phyloP scores from a whole-genome alignment of 2,888 invertebrate species.

The Drosophila affinis region DNA sequence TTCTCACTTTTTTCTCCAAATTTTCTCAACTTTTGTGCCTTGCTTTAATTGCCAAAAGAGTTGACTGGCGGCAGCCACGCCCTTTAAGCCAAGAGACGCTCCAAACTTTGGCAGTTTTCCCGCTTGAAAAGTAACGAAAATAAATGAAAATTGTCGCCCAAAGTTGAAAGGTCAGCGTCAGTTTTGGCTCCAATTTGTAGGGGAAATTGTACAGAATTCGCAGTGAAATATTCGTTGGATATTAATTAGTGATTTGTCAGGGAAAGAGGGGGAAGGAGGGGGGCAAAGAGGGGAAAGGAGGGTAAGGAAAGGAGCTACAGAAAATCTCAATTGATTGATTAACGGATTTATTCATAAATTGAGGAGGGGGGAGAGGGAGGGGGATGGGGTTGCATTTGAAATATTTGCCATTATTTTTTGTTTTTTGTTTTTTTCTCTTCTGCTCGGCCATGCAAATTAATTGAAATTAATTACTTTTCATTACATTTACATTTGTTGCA shows the following conservation, averaged over 20 bases:
- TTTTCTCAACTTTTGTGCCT: slow-evolving; percentile 34
- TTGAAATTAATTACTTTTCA: slow-evolving; percentile 52
- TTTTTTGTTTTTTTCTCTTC: slow-evolving; percentile 6
- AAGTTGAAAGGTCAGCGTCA: slow-evolving; percentile 40
- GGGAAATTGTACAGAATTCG: slow-evolving; percentile 34
- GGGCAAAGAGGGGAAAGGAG: too few relatives aligned
- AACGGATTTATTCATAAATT: slow-evolving; percentile 53
- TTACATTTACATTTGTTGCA: slow-evolving; percentile 14
- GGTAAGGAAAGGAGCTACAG: not conserved
- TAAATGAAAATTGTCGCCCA: slow-evolving; percentile 40
- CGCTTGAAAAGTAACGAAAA: slow-evolving; percentile 16
- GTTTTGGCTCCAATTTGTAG: slow-evolving; percentile 58
- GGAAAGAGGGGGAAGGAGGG: not conserved
- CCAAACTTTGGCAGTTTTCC: slow-evolving; percentile 8
- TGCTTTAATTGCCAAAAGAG: slow-evolving; percentile 58
- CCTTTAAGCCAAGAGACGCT: slow-evolving; percentile 4
- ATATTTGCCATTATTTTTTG: slow-evolving; percentile 21
- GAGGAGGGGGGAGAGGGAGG: not conserved
- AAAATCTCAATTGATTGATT: slow-evolving; percentile 31
- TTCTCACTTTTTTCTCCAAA: too few relatives aligned
- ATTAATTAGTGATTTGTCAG: slow-evolving; percentile 55
- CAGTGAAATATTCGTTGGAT: slow-evolving; percentile 14
- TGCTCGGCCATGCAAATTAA: slow-evolving; percentile 44
- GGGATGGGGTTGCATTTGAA: slow-evolving; percentile 34
- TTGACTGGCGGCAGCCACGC: slow-evolving; percentile 18